Evolutionary conservation across 2,113 vertebrate species (phyloP).

Genomic region (Elephas maximus): DNA sequence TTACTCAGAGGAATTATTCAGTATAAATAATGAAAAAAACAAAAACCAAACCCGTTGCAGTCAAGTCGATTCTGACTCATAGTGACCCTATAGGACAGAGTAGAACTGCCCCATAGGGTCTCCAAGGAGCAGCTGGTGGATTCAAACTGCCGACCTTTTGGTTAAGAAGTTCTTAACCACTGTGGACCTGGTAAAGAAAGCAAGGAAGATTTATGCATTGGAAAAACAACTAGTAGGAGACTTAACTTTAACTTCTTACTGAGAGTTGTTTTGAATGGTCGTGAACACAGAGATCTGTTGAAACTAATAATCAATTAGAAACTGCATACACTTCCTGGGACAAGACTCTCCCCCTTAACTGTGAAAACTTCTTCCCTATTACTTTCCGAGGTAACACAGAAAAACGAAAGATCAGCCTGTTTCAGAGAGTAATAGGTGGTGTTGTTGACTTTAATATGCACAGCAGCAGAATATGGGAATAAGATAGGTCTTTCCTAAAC

Average conservation of each 20-base stretch:
- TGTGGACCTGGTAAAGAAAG: background rate
- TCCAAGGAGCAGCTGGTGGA: no score
- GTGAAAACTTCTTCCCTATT: background rate
- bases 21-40: background rate
- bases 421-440: background rate
- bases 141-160: no score
- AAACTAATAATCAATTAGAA: background rate
- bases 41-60: no score
- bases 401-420: background rate
- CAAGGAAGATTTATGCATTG: background rate
- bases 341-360: background rate
- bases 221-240: background rate
- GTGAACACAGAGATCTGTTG: background rate
- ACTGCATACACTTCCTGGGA: background rate
- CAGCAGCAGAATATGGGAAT: background rate
- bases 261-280: background rate
- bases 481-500: background rate
- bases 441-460: background rate
- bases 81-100: no score
- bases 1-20: background rate
- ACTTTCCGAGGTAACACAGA: background rate
- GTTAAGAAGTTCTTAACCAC: no score
- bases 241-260: background rate
- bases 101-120: no score
- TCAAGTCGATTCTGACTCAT: no score